Conservation (phyloP, 2,113 vertebrate species). For the Hypocryptadius cinnamomeus region DNA sequence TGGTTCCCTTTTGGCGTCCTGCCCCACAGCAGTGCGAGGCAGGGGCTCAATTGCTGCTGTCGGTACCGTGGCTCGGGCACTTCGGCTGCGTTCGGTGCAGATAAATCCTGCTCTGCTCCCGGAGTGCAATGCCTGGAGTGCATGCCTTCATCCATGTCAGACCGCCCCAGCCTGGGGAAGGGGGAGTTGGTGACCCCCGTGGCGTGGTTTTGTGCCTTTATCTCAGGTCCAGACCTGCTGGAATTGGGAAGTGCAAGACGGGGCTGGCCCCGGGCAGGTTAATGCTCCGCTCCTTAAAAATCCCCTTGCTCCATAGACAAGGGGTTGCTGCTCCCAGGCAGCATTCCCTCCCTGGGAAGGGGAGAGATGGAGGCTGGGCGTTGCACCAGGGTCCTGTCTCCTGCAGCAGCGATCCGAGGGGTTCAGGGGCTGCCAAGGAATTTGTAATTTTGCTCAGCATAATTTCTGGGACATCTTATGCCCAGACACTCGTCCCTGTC, state of each 20-base stretch:
- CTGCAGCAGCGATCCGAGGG: not conserved
- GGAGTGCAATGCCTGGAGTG: not conserved
- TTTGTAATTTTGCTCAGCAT: rapidly evolving
- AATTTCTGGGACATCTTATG: not conserved
- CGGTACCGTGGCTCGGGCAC: rapidly evolving
- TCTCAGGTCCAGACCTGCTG: not conserved
- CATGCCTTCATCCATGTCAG: rapidly evolving
- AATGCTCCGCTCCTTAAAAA: not conserved
- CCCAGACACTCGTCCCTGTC: not conserved
- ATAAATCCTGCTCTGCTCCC: not conserved
- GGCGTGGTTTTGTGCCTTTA: not conserved
- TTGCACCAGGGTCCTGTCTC: not conserved
- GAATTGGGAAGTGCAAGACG: not conserved
- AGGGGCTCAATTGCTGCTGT: not conserved
- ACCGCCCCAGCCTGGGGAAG: not conserved
- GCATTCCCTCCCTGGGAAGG: not conserved
- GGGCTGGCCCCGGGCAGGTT: not conserved
- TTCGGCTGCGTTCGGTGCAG: not conserved
- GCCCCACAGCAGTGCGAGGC: not conserved
- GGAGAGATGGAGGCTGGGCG: not conserved
- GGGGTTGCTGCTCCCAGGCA: not conserved
- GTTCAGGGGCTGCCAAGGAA: not conserved
- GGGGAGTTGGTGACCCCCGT: not conserved
- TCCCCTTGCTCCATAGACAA: not conserved
- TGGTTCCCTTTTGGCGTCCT: not conserved